These are phyloP conservation scores for Tyto alba DNA, from an alignment of 2,113 vertebrate species.

Conservation along the genomic window DNA sequence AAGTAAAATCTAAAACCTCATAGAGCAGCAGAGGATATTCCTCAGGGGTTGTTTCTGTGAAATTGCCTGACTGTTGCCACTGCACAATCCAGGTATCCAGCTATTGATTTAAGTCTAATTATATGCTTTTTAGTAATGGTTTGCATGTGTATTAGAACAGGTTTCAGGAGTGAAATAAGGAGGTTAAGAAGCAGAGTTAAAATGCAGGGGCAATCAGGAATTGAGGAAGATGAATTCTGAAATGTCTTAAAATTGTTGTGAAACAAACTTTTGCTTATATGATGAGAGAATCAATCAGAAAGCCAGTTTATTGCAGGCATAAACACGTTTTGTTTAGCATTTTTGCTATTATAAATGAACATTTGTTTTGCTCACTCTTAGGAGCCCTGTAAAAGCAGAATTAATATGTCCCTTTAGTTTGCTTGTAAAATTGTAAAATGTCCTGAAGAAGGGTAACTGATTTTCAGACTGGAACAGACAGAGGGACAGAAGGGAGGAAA, in stretches of 20 bases:
- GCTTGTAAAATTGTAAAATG: not conserved
- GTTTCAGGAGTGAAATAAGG: constrained; percentile 24
- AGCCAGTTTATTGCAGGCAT: not conserved
- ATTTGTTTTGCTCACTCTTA: not conserved
- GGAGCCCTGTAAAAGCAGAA: not conserved
- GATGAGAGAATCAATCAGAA: not conserved
- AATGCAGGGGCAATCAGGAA: not conserved
- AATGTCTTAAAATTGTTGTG: not conserved
- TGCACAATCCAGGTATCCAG: constrained; percentile 65
- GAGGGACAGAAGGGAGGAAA: constrained; percentile 2
- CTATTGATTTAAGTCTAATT: constrained; percentile 78
- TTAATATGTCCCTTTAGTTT: not conserved
- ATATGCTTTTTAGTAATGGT: constrained; percentile 71
- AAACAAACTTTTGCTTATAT: not conserved
- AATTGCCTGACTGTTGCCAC: constrained; percentile 69
- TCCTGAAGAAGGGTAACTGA: not conserved
- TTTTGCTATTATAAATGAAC: not conserved
- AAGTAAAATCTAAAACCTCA: constrained; percentile 59
- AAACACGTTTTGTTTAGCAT: not conserved
- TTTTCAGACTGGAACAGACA: not conserved
- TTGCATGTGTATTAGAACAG: constrained; percentile 56
- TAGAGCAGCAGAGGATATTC: constrained; percentile 66
- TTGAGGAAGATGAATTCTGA: not conserved
- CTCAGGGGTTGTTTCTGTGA: constrained; percentile 54
- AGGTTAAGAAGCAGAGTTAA: constrained; percentile 9